phyloP scores from a whole-genome alignment of 2,888 invertebrate species.

The Brassicogethes aeneus region DNA sequence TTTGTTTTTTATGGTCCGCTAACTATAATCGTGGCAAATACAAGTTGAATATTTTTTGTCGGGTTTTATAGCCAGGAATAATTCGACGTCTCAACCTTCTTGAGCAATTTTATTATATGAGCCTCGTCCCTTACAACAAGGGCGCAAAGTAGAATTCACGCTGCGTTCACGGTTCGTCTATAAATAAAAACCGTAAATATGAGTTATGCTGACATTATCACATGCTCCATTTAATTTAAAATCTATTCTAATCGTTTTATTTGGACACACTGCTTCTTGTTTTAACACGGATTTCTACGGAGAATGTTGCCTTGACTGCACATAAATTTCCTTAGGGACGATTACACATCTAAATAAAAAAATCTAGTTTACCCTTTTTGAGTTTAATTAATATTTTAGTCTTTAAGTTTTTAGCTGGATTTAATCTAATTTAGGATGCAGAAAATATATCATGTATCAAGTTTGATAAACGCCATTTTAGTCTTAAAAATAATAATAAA shows the following conservation, averaged over 20 bases:
- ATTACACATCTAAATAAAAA: too few relatives aligned
- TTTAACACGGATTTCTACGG: constrained; percentile 7
- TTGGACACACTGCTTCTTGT: constrained; percentile 15
- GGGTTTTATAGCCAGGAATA: constrained; percentile 13
- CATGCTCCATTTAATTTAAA: constrained; percentile 41
- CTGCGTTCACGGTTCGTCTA: constrained; percentile 6
- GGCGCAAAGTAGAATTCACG: constrained; percentile 12
- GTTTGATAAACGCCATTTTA: too few relatives aligned
- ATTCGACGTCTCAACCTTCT: constrained; percentile 13
- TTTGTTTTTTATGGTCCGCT: too few relatives aligned
- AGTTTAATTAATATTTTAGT: too few relatives aligned
- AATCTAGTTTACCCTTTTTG: too few relatives aligned
- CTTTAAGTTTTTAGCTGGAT: too few relatives aligned
- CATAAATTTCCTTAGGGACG: too few relatives aligned
- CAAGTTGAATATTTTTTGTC: constrained; percentile 12
- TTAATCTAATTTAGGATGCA: too few relatives aligned
- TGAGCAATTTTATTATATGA: constrained; percentile 11
- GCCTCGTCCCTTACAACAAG: constrained; percentile 5
- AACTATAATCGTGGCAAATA: too few relatives aligned
- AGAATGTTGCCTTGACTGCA: too few relatives aligned
- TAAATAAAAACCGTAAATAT: constrained; percentile 20
- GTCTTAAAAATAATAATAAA: too few relatives aligned
- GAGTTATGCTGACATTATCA: constrained; percentile 41
- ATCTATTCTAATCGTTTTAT: constrained; percentile 36
- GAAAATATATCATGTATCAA: too few relatives aligned